Evolutionary conservation across 2,797 vertebrate genomes (phyloP).

Genomic region (Cuniculus paca): DNA sequence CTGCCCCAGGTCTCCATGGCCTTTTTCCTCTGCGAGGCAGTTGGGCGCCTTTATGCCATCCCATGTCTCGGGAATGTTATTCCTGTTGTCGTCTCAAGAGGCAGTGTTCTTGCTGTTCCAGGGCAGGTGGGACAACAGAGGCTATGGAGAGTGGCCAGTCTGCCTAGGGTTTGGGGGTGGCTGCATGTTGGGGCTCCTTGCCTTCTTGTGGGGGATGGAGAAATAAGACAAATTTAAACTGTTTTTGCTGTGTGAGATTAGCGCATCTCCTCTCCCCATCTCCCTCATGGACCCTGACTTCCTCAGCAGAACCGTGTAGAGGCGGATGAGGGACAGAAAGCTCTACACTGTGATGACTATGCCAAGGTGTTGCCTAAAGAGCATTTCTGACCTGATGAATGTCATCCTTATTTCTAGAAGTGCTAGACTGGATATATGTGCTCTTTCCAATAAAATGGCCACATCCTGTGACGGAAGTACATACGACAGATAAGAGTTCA

Average conservation of each 20-base stretch:
- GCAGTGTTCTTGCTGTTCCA: rapidly evolving
- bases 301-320: background rate
- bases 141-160: background rate
- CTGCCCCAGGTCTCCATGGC: background rate
- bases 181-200: background rate
- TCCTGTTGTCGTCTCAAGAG: background rate
- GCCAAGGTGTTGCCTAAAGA: background rate
- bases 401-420: background rate
- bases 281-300: background rate
- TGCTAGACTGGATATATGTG: background rate
- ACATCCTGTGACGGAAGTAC: background rate
- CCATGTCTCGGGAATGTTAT: background rate
- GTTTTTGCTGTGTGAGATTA: background rate
- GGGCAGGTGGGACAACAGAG: background rate
- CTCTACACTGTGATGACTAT: background rate
- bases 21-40: background rate
- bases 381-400: background rate
- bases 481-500: rapidly evolving
- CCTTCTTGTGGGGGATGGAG: background rate
- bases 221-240: background rate
- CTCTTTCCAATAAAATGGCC: background rate
- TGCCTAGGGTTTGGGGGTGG: background rate
- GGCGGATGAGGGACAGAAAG: background rate
- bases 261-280: rapidly evolving
- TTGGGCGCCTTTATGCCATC: background rate